These are phyloP conservation scores for Oryzias sinensis DNA, from an alignment of 2,797 vertebrate genomes.

Conservation along the genomic window DNA sequence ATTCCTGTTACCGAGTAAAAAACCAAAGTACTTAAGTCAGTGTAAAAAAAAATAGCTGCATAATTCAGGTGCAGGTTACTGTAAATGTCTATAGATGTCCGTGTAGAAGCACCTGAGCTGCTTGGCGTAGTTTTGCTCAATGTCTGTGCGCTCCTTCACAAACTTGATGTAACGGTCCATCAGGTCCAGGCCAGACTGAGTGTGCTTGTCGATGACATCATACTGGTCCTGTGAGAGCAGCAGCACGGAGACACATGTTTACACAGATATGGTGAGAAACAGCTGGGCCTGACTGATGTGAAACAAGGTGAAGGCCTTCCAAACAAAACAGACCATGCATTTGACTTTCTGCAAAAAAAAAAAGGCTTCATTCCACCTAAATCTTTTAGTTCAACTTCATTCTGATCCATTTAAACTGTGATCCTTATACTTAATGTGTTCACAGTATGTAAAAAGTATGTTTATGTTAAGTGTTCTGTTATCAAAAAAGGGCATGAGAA, in stretches of 20 bases:
- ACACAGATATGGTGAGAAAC: constrained; percentile 3
- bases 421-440: too few species aligned
- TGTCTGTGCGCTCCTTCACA: constrained; percentile 92
- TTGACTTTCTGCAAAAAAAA: too few species aligned
- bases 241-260: constrained; percentile 2
- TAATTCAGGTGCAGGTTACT: not conserved
- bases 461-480: too few species aligned
- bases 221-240: constrained; percentile 86
- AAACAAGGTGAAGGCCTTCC: not conserved
- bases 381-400: too few species aligned
- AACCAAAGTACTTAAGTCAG: not conserved
- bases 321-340: not conserved
- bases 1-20: constrained; percentile 61
- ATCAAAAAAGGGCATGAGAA: too few species aligned
- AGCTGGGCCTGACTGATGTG: not conserved
- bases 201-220: constrained; percentile 95
- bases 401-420: too few species aligned
- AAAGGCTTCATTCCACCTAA: too few species aligned
- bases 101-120: constrained; percentile 84
- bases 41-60: not conserved
- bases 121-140: constrained; percentile 93
- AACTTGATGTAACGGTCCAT: constrained; percentile 96
- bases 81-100: not conserved
- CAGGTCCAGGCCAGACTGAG: constrained; percentile 90
- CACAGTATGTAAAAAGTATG: too few species aligned